Percentiles rank a stretch among this genome's conserved stretches.
phyloP scores from a whole-genome alignment of 2,113 vertebrate genomes.

The Ameiurus melas region DNA sequence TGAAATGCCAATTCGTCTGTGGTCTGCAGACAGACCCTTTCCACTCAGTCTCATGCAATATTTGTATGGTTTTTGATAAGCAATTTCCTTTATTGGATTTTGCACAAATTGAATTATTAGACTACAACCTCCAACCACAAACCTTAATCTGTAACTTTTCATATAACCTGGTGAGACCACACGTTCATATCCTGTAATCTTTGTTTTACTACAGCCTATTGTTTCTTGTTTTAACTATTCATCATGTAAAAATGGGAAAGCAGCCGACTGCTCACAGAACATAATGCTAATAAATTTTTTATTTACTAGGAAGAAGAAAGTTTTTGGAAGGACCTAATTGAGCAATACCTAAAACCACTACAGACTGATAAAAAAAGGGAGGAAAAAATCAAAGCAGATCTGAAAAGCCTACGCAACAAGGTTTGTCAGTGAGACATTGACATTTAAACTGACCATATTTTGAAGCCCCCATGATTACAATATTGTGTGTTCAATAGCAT shows the following conservation, averaged over 20 bases:
- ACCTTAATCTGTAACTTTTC: not conserved
- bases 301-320: slow-evolving; percentile 23
- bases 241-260: not conserved
- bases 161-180: too few species aligned
- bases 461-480: not conserved
- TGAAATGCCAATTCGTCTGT: too few species aligned
- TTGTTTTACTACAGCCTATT: not conserved
- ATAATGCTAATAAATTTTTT: not conserved
- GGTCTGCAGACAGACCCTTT: too few species aligned
- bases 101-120: too few species aligned
- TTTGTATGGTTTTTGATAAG: too few species aligned
- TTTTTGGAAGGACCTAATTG: slow-evolving; percentile 39
- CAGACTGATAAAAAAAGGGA: slow-evolving; percentile 24
- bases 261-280: not conserved
- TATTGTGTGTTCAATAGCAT: not conserved
- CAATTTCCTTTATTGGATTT: too few species aligned
- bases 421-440: not conserved
- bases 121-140: not conserved
- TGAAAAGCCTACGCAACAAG: slow-evolving; percentile 43
- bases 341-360: slow-evolving; percentile 38
- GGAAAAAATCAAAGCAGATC: slow-evolving; percentile 33
- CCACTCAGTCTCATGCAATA: too few species aligned
- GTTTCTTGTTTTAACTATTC: not conserved
- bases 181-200: not conserved
- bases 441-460: not conserved